phyloP scores from a whole-genome alignment of 53 echinoderm and acorn worm genomes.

The Echinometra lucunter region DNA sequence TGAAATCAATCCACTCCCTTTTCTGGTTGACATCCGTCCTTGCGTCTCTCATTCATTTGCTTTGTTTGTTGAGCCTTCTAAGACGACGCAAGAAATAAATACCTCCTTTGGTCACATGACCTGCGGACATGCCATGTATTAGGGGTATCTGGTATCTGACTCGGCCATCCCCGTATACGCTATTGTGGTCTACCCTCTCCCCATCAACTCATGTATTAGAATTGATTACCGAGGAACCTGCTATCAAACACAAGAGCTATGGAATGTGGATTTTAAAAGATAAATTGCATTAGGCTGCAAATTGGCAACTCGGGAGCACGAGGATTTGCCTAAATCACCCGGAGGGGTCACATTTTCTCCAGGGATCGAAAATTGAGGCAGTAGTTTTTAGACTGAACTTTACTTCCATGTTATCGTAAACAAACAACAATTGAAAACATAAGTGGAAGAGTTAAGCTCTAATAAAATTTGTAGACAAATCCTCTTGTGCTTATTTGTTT shows the following conservation, averaged over 20 bases:
- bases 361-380: background rate
- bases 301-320: background rate
- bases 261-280: constrained; percentile 52
- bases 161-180: background rate
- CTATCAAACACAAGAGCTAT: constrained; percentile 25
- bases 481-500: no score
- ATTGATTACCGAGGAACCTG: constrained; percentile 11
- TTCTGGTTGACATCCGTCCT: background rate
- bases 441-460: no score
- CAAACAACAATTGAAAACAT: background rate
- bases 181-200: no score
- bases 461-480: no score
- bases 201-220: constrained; percentile 7
- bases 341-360: background rate
- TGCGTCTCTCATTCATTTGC: constrained; percentile 7
- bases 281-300: constrained; percentile 36
- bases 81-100: background rate
- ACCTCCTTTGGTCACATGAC: constrained; percentile 16
- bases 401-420: background rate
- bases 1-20: constrained; percentile 22
- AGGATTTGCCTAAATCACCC: constrained; percentile 52
- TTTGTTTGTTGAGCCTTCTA: background rate
- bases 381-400: background rate
- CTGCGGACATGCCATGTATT: background rate
- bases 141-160: background rate